Evolutionary conservation across 2,113 vertebrate genomes (phyloP).

Genomic region (Bubo scandiacus): DNA sequence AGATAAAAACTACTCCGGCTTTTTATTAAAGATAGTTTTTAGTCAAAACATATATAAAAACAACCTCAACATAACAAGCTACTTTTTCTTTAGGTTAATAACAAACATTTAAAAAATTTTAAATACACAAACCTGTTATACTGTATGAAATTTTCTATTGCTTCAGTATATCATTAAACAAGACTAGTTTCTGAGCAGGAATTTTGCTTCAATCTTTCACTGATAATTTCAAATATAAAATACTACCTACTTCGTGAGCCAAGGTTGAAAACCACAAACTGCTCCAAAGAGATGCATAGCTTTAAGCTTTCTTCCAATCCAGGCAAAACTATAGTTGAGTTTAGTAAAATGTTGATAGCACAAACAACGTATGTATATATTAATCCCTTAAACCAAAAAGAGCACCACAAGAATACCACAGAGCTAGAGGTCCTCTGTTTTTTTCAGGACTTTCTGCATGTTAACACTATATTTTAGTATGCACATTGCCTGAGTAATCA

Average conservation of each 20-base stretch:
- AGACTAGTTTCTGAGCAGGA: not conserved
- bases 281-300: not conserved
- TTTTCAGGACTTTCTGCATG: not conserved
- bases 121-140: slow-evolving; percentile 62
- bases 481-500: not conserved
- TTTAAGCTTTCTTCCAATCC: not conserved
- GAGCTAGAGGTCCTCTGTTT: not conserved
- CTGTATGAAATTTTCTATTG: not conserved
- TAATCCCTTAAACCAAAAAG: not conserved
- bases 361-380: not conserved
- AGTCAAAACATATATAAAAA: slow-evolving; percentile 75
- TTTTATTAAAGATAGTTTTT: slow-evolving; percentile 89
- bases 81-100: slow-evolving; percentile 39
- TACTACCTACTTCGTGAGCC: not conserved
- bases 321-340: not conserved
- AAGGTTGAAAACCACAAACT: not conserved
- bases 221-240: not conserved
- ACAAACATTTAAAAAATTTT: slow-evolving; percentile 9
- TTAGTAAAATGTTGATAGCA: not conserved
- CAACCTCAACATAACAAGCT: slow-evolving; percentile 58
- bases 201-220: not conserved
- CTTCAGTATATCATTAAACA: slow-evolving; percentile 33
- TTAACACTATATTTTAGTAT: not conserved
- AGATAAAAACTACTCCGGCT: slow-evolving; percentile 91
- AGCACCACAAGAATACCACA: not conserved